Evolutionary conservation across 2,797 vertebrate species (phyloP), one percentile per base, ranked within the genome.

Genomic region (Melanotaenia nigrans): DNA sequence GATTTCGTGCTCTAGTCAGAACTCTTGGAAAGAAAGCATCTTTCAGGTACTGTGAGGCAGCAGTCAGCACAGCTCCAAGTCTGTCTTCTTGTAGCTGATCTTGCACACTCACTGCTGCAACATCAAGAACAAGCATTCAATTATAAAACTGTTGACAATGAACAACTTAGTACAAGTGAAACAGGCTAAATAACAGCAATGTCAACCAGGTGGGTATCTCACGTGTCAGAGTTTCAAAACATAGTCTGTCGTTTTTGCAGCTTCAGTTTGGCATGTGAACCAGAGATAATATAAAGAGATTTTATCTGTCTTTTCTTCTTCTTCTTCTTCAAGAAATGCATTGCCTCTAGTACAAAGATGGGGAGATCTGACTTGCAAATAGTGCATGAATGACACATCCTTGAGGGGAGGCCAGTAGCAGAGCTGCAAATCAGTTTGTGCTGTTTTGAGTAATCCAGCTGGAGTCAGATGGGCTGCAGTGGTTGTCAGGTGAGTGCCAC

Each of bases 401-500:
- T 85, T 79, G 82, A 33, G 57, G 76, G 82, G 83, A 83, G 71
- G 20, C 60, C 40, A 4, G 71, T 75, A 71, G 78, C 61, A 49
- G 69, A 85, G 78, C 62, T 20, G 71, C 71, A 79, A 71, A 74
- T 61, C 58, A 36, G 73, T 78, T 65, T 47, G 80, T 53, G 12
- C 55, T 63, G 77, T 68, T 69, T 82, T 66, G 79, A 73, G 71
- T 65, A 55, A 80, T 77, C 66, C 68, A 83, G 82, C 84, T 86
- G 69, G 78, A 87, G 79, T 85, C 75, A 88, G 83, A 83, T 87
- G 83, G 86, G 75, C 14, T 56, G 53, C 75, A 74, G 81, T 77
- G 82, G 80, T 86, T 90, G 87, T 88, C 91, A 92, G 88, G 90
- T 91, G 89, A 93, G 87, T 54, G 55, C 74, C 88, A 88, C 82